Conservation (phyloP, 35 echinoderm and acorn worm species). For the Apostichopus californicus region DNA sequence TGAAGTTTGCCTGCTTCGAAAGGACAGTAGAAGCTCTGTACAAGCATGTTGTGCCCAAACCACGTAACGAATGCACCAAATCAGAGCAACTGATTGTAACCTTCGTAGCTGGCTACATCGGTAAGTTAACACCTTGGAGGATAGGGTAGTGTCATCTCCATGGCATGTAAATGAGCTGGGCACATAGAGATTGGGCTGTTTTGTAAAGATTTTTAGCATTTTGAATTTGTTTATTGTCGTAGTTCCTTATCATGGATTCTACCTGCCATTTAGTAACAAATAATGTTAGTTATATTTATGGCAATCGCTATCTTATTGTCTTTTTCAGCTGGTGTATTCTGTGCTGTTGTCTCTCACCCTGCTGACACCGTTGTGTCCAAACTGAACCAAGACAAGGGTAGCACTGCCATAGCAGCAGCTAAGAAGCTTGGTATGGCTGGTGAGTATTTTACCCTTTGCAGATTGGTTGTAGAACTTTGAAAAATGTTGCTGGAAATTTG, state of each 20-base stretch:
- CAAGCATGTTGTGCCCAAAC: constrained; percentile 96
- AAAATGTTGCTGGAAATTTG: no score
- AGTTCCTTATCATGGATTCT: no score
- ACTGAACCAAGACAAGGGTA: constrained; percentile 86
- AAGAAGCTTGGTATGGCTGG: constrained; percentile 90
- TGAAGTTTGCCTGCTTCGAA: constrained; percentile 99
- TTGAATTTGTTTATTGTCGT: no score
- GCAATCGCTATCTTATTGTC: not conserved
- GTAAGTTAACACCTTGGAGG: constrained; percentile 47
- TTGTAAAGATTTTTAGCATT: no score
- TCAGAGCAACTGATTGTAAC: constrained; percentile 91
- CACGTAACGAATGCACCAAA: constrained; percentile 86
- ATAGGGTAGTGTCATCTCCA: no score
- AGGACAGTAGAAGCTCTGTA: constrained; percentile 89
- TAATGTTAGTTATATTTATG: no score
- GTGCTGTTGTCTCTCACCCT: constrained; percentile 97
- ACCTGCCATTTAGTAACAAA: no score
- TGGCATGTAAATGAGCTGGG: no score
- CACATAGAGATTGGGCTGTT: no score
- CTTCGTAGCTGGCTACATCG: constrained; percentile 96
- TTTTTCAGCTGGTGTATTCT: constrained; percentile 95
- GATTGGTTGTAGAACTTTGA: no score
- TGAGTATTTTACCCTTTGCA: constrained; percentile 18
- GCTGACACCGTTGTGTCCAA: constrained; percentile 98
- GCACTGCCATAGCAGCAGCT: constrained; percentile 83